These are phyloP conservation scores for Drosophila bipectinata DNA, from an alignment of 1,140 invertebrate genomes.

Conservation along the genomic window DNA sequence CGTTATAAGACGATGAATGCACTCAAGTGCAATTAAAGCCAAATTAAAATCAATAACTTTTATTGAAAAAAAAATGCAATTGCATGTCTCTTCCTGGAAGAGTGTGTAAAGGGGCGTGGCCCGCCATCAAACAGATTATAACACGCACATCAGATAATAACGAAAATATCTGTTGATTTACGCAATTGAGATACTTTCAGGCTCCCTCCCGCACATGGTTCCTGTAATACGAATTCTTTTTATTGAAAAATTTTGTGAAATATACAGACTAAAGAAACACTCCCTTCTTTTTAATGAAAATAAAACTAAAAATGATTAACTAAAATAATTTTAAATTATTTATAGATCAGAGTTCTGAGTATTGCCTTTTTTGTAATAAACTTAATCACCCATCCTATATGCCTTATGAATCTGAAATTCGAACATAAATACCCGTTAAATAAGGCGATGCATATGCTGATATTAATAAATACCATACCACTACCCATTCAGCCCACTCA, in stretches of 20 bases:
- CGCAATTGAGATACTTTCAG: slow-evolving; percentile 61
- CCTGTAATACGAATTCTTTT: slow-evolving; percentile 12
- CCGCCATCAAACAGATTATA: slow-evolving; percentile 73
- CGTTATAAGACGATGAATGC: slow-evolving; percentile 49
- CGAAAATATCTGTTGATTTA: slow-evolving; percentile 60
- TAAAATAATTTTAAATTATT: not conserved
- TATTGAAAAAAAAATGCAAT: slow-evolving; percentile 41
- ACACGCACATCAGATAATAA: slow-evolving; percentile 47
- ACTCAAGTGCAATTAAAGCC: slow-evolving; percentile 79
- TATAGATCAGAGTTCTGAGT: not conserved
- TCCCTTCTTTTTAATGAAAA: not conserved
- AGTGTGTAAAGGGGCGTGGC: slow-evolving; percentile 5
- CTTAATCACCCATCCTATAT: not conserved
- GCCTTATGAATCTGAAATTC: not conserved
- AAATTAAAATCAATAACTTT: slow-evolving; percentile 80
- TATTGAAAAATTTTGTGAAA: not conserved
- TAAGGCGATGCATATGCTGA: slow-evolving; percentile 29
- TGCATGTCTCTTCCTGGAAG: slow-evolving; percentile 6
- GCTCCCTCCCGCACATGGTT: not conserved
- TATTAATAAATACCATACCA: slow-evolving; percentile 29
- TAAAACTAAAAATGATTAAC: not conserved
- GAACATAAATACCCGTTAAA: slow-evolving; percentile 42
- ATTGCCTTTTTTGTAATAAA: not conserved
- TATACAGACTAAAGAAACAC: no score
- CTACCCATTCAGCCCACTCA: not conserved